A percentile compares a stretch with the other conserved stretches of the same genome.
These are phyloP conservation scores for Oryzias melastigma DNA, from an alignment of 2,113 vertebrate genomes.

Conservation along the genomic window DNA sequence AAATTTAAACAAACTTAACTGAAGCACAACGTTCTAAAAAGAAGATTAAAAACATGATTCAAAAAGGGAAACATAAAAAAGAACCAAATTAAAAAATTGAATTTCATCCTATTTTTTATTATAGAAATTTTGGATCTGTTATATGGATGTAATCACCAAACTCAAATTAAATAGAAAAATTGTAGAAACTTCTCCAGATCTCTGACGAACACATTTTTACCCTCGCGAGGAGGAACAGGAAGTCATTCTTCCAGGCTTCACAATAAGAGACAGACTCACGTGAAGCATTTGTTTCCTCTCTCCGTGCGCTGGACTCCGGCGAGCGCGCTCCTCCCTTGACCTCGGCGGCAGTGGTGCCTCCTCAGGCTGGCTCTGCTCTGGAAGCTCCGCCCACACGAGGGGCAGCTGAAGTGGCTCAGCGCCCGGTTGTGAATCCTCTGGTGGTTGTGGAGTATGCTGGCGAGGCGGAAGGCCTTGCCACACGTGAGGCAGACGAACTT, in stretches of 20 bases:
- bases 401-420: slow-evolving; percentile 76
- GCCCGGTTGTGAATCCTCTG: slow-evolving; percentile 75
- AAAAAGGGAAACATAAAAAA: too few relatives aligned
- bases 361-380: slow-evolving; percentile 72
- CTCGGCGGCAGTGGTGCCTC: slow-evolving; percentile 73
- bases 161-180: too few relatives aligned
- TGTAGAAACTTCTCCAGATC: not conserved
- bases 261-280: slow-evolving; percentile 63
- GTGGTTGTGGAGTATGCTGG: slow-evolving; percentile 81
- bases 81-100: too few relatives aligned
- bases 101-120: too few relatives aligned
- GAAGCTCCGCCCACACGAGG: slow-evolving; percentile 80
- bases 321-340: slow-evolving; percentile 35
- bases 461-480: slow-evolving; percentile 80
- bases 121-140: too few relatives aligned
- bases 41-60: too few relatives aligned
- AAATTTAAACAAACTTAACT: not conserved
- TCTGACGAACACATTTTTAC: not conserved
- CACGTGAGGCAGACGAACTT: slow-evolving; percentile 78
- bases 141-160: too few relatives aligned
- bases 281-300: slow-evolving; percentile 74
- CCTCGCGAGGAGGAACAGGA: not conserved
- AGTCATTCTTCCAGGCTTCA: not conserved
- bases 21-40: not conserved
- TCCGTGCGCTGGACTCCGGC: slow-evolving; percentile 52